These are phyloP conservation scores for Heliothis subflexa DNA, from an alignment of 1,140 invertebrate species.

Conservation along the genomic window DNA sequence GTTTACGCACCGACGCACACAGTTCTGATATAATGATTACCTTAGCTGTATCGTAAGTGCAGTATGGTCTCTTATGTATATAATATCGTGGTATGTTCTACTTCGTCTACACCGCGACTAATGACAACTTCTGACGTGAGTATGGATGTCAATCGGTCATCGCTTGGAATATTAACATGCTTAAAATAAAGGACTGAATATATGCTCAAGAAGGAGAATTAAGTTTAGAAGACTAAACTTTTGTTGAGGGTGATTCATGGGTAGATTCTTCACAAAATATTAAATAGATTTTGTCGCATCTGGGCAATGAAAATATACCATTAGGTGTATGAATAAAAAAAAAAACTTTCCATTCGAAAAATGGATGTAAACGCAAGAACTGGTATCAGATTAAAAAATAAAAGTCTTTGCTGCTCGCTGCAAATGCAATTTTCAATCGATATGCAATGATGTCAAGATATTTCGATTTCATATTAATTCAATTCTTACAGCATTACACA, in stretches of 20 bases:
- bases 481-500: background rate
- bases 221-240: too few relatives aligned
- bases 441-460: background rate
- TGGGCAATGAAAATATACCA: too few relatives aligned
- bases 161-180: background rate
- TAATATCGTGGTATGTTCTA: background rate
- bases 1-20: conserved; percentile 6
- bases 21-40: conserved; percentile 11
- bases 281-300: background rate
- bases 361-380: too few relatives aligned
- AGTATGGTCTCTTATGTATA: background rate
- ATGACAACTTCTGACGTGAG: background rate
- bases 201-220: too few relatives aligned
- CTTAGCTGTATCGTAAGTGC: conserved; percentile 8
- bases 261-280: too few relatives aligned
- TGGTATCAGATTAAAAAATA: too few relatives aligned
- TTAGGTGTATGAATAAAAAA: too few relatives aligned
- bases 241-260: too few relatives aligned
- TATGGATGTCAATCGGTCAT: background rate
- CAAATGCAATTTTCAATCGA: background rate
- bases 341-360: too few relatives aligned
- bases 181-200: too few relatives aligned
- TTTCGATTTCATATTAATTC: background rate
- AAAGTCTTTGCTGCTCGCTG: too few relatives aligned
- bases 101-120: background rate